Evolutionary conservation across 2,888 invertebrate genomes (phyloP).

Genomic region (Diabrotica balteata): DNA sequence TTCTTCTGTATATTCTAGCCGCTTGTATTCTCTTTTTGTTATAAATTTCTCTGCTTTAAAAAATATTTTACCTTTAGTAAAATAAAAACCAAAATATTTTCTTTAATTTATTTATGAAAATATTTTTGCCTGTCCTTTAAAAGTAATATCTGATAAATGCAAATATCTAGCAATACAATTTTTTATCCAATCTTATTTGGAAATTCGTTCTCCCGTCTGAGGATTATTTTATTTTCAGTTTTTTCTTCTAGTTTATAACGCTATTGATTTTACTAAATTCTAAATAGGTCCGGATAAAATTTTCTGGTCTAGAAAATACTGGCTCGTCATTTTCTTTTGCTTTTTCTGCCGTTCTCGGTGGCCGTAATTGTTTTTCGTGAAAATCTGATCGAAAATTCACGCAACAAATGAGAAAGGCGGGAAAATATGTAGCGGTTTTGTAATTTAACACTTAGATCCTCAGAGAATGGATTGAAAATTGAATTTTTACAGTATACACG

Average conservation of each 20-base stretch:
- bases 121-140: too few relatives aligned
- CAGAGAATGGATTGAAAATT: slow-evolving; percentile 21
- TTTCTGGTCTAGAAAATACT: slow-evolving; percentile 13
- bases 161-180: too few relatives aligned
- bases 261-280: slow-evolving; percentile 10
- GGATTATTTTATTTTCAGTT: background rate
- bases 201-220: background rate
- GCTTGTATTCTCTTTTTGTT: too few relatives aligned
- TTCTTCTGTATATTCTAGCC: too few relatives aligned
- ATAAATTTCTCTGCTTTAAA: too few relatives aligned
- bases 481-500: background rate
- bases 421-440: slow-evolving; percentile 22
- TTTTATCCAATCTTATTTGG: too few relatives aligned
- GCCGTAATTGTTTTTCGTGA: slow-evolving; percentile 25
- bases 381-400: slow-evolving; percentile 28
- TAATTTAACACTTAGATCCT: slow-evolving; percentile 19
- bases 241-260: slow-evolving; percentile 4
- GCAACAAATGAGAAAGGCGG: slow-evolving; percentile 22
- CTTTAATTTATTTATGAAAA: too few relatives aligned
- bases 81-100: too few relatives aligned
- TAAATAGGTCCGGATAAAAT: slow-evolving; percentile 12
- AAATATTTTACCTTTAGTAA: too few relatives aligned
- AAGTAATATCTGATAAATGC: too few relatives aligned
- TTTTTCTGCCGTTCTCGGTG: slow-evolving; percentile 10
- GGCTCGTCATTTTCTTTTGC: background rate